Base-by-base conservation (phyloP, 2,888 invertebrate genomes). In the Lasioglossum lativentre region DNA sequence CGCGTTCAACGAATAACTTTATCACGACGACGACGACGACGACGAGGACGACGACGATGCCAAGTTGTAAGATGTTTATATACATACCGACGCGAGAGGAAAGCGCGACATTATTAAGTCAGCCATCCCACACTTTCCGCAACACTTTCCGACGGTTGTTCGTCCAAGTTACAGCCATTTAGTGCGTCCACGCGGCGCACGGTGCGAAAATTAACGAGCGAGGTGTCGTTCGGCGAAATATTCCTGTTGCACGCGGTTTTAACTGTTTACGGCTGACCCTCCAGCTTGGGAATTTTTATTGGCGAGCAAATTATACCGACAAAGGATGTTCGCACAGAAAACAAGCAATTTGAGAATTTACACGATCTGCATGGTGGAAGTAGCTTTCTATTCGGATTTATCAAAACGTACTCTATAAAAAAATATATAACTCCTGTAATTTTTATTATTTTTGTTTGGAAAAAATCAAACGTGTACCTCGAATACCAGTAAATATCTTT, bases 161-260 rank as follows among this genome's bases (percentile, higher is more conserved):
- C 38, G 72, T 45, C n/a, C 38, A 45, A 78, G 59, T 78, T 78
- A 78, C 73, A 47, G 52, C 71, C 66, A 47, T 42, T 59, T 59
- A 59, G 59, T 59, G 59, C 59, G 27, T 59, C 63, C 73, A 47
- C 27, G 63, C 47, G 47, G 42, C 52, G 2, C 30, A 27, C 23
- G 23, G 38, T n/a, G 75, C 66, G 70, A 19, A 40, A 52, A 66
- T 82, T 78, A 82, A 82, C 78, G 74, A 78, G 78, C 82, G 19
- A n/a, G 27, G 66, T 52, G 30, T 40, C 63, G 30, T 45, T 52
- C 74, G 27, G 42, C 56, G 47, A 78, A 68, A 38, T 74, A 30
- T 30, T 16, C 30, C 63, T 14, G 30, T 52, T 19, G 30, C 52
- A 30, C 1, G 52, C 68, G 74, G 47, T 73, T 72, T 78, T 74